Conservation (phyloP, 2,797 vertebrate genomes). For the Poeciliopsis gracilis region DNA sequence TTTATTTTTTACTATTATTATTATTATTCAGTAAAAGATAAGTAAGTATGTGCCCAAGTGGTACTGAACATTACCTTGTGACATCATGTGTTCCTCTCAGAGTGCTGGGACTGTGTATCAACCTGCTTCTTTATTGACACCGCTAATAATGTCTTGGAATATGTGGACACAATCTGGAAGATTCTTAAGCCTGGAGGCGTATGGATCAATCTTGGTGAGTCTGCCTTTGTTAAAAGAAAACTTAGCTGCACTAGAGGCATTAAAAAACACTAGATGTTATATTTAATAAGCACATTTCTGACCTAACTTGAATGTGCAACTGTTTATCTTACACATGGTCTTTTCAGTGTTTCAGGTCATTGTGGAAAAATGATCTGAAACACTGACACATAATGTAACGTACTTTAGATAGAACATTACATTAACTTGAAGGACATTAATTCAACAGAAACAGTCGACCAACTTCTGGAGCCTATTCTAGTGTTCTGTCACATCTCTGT, state of each 20-base stretch:
- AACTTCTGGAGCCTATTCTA: neutral
- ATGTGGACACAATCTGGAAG: constrained; percentile 98
- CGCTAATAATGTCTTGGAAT: constrained; percentile 97
- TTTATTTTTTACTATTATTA: neutral
- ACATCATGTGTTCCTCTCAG: constrained; percentile 70
- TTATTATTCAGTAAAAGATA: neutral
- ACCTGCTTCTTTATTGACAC: constrained; percentile 99
- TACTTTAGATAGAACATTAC: neutral
- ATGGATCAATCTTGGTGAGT: constrained; percentile 98
- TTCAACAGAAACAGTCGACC: neutral
- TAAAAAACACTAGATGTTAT: neutral
- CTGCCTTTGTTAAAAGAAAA: neutral
- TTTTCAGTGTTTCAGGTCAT: neutral
- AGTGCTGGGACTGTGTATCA: constrained; percentile 95
- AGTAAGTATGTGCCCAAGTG: neutral
- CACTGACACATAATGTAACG: too few relatives aligned
- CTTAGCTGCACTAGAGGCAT: neutral
- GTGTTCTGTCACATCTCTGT: neutral
- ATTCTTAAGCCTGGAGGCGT: constrained; percentile 97
- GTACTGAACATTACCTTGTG: neutral
- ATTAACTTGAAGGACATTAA: neutral
- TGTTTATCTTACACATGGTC: neutral
- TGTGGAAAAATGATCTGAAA: neutral
- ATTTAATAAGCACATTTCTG: neutral
- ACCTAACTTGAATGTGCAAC: neutral